Evolutionary conservation across 2,113 vertebrate genomes (phyloP), one percentile per base, ranked within the genome.

Genomic region (Psilopogon haemacephalus): DNA sequence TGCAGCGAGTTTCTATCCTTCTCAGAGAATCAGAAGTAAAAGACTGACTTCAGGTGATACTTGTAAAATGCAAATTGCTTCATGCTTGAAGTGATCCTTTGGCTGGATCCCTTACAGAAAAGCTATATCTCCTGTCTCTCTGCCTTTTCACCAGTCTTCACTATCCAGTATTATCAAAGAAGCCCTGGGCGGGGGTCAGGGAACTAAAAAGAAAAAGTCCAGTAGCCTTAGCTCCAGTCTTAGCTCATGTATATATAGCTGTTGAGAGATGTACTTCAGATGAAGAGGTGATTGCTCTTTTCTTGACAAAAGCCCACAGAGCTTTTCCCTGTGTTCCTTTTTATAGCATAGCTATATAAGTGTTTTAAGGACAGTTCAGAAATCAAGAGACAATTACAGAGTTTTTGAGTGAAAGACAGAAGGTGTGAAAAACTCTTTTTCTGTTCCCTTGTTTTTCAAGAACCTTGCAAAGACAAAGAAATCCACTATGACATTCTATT

Each of bases 391-490:
- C 42, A 56, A 2, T 30, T 13, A 12, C 11, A 19, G 2, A 1
- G 1, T 33, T 37, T 42, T 26, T 4, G 28, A 19, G 30, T 72
- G 11, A 33, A 30, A 71, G 46, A 72, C 5, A 64, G 12, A 19
- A 7, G 30, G 7, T 70, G 40, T 55, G 52, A 70, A 71, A 95
- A 77, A 19, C 32, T 65, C 16, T 8, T 72, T 80, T 93, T 26
- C 50, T 78, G 7, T 89, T 79, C 15, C 40, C 37, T 58, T 87
- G 68, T 70, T 82, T 48, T 82, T 93, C 83, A 89, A 94, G 74
- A 76, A 74, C 56, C 68, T 80, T 70, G 28, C 67, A 91, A 93
- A 55, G 16, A 70, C 88, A 88, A 82, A 74, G 73, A 89, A 90
- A 91, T 74, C 52, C n/a, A 71, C 78, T 78, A 60, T 77, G 80